Conservation (phyloP, 2,797 vertebrate genomes). For the Paramormyrops hopkinsi region DNA sequence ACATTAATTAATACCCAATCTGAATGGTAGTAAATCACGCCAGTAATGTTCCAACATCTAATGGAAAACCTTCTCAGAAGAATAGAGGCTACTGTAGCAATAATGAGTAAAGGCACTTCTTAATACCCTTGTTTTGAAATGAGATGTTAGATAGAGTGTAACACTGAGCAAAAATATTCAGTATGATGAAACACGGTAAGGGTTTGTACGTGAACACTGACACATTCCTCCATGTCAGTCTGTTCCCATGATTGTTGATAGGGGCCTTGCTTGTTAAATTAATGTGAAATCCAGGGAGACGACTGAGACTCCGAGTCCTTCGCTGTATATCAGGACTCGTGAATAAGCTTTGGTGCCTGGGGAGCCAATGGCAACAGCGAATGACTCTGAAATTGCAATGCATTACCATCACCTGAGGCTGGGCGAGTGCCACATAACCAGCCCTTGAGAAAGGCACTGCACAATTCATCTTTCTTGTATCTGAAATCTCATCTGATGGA, state of each 20-base stretch:
- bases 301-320: background rate
- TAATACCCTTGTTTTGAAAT: background rate
- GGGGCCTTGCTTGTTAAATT: background rate
- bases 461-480: background rate
- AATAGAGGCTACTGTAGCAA: background rate
- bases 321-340: background rate
- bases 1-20: background rate
- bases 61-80: background rate
- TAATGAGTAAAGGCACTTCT: background rate
- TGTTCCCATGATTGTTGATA: background rate
- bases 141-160: background rate
- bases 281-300: background rate
- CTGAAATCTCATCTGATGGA: background rate
- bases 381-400: background rate
- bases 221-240: background rate
- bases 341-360: background rate
- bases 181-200: background rate
- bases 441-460: background rate
- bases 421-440: background rate
- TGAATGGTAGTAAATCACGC: background rate
- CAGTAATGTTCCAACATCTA: background rate
- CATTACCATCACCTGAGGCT: background rate
- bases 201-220: background rate
- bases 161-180: background rate
- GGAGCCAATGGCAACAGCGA: background rate